phyloP scores from a whole-genome alignment of 2,888 invertebrate species.

The Drosophila fungiperda region DNA sequence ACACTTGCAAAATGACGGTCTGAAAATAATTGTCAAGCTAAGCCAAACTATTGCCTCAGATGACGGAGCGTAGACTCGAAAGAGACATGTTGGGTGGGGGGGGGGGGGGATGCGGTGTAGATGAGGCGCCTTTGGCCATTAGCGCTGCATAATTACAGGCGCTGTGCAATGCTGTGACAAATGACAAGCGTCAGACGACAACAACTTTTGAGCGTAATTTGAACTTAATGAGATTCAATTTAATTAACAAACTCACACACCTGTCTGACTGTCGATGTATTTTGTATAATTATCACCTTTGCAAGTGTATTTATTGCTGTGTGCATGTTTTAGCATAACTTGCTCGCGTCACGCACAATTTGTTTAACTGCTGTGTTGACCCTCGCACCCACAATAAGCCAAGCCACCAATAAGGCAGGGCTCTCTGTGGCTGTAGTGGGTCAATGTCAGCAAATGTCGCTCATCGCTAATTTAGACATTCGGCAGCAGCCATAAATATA shows the following conservation, averaged over 20 bases:
- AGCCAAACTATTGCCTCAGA: background rate
- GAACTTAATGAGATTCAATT: constrained; percentile 78
- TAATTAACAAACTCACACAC: constrained; percentile 55
- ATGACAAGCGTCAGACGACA: constrained; percentile 49
- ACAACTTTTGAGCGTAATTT: constrained; percentile 67
- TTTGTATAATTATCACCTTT: constrained; percentile 52
- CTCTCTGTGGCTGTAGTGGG: constrained; percentile 42
- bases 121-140: constrained; percentile 26
- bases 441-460: constrained; percentile 66
- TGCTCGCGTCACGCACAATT: constrained; percentile 46
- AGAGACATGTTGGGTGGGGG: background rate
- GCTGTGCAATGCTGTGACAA: constrained; percentile 45
- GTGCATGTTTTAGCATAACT: constrained; percentile 53
- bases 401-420: constrained; percentile 9
- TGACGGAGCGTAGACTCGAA: background rate
- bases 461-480: constrained; percentile 75
- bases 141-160: constrained; percentile 73
- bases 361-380: constrained; percentile 44
- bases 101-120: background rate
- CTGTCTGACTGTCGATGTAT: constrained; percentile 18
- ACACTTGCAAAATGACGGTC: constrained; percentile 57
- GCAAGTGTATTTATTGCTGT: constrained; percentile 12
- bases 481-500: constrained; percentile 6
- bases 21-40: constrained; percentile 42
- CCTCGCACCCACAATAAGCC: constrained; percentile 50